Conservation (phyloP, 2,113 vertebrate genomes). For the Mobula birostris region DNA sequence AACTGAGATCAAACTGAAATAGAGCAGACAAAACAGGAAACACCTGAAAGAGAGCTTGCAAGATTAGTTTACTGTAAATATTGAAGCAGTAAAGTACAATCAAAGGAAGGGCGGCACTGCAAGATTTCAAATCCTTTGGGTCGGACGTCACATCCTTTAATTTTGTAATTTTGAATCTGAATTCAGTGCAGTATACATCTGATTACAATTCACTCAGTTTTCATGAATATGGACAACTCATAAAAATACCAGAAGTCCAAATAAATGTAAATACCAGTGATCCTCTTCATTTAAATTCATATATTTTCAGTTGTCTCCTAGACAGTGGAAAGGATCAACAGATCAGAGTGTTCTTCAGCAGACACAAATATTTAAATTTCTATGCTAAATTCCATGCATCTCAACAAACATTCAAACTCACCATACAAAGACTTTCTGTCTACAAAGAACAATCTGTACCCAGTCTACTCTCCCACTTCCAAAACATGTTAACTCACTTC, state of each 20-base stretch:
- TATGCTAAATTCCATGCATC: not conserved
- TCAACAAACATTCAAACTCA: not conserved
- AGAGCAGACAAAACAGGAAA: not conserved
- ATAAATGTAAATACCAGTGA: not conserved
- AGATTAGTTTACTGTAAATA: not conserved
- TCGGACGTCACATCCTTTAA: not conserved
- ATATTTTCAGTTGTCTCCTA: not conserved
- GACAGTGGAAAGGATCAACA: not conserved
- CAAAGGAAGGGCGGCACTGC: not conserved
- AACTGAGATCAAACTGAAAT: not conserved
- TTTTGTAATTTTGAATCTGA: not conserved
- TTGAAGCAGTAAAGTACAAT: not conserved
- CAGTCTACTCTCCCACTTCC: not conserved
- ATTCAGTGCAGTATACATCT: not conserved
- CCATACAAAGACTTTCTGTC: not conserved
- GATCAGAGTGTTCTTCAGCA: not conserved
- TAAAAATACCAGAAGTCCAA: not conserved
- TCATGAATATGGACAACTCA: not conserved
- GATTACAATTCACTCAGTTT: not conserved
- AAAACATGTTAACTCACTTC: not conserved
- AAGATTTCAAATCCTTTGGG: not conserved
- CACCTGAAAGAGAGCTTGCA: not conserved
- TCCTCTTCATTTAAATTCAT: not conserved
- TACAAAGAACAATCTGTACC: too few species aligned
- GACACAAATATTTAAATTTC: not conserved